A percentile compares a stretch with the other conserved stretches of the same genome.
These are phyloP conservation scores for Notospermus geniculatus DNA, from an alignment of 1,140 invertebrate genomes.

Conservation along the genomic window DNA sequence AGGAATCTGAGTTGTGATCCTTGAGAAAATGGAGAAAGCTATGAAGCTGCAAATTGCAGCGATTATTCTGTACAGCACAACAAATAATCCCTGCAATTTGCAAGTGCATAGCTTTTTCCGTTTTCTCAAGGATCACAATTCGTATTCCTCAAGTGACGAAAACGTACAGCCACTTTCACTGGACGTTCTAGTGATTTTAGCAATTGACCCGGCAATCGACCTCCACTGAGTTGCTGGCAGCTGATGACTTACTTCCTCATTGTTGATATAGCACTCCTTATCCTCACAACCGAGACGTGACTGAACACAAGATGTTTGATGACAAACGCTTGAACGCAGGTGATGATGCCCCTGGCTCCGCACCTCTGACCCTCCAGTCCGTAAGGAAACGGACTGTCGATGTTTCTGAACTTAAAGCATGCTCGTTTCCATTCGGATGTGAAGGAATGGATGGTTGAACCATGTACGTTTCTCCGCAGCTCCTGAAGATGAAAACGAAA, in stretches of 20 bases:
- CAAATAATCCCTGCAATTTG: no score
- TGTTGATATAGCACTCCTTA: conserved; percentile 44
- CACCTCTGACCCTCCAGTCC: conserved; percentile 53
- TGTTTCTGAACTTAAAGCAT: conserved; percentile 27
- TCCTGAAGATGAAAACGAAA: conserved; percentile 22
- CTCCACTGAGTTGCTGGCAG: no score
- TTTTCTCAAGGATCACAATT: no score
- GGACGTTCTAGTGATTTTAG: no score
- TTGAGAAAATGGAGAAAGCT: no score
- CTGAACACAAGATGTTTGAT: conserved; percentile 69
- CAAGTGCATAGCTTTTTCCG: no score
- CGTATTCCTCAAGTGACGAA: no score
- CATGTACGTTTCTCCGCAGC: conserved; percentile 28
- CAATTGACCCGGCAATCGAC: no score
- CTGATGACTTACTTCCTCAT: conserved; percentile 48
- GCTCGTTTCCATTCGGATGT: conserved; percentile 34
- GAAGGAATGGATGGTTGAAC: conserved; percentile 31
- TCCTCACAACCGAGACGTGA: conserved; percentile 28
- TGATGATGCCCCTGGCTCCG: conserved; percentile 63
- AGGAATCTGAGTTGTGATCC: no score
- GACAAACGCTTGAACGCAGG: conserved; percentile 68
- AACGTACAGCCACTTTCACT: no score
- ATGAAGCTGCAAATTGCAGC: no score
- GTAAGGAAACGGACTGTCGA: conserved; percentile 31
- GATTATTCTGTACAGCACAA: no score